Percentiles rank a stretch among this genome's conserved stretches.
Evolutionary conservation across 2,888 invertebrate species (phyloP).

Genomic region (Exephanes ischioxanthus): DNA sequence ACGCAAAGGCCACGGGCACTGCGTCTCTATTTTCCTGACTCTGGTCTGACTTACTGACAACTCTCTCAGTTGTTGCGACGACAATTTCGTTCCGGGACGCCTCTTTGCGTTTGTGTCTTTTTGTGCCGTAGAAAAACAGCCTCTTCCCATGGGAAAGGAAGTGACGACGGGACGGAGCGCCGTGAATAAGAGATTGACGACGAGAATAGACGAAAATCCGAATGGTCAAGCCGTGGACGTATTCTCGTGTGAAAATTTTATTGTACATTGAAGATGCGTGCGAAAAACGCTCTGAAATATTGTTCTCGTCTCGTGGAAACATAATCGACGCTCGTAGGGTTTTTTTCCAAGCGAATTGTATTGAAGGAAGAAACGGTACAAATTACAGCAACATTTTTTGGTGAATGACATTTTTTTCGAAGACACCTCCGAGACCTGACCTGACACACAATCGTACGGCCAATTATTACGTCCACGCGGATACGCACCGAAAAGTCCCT

Average conservation of each 20-base stretch:
- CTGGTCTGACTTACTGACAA: slow-evolving; percentile 49
- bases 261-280: slow-evolving; percentile 63
- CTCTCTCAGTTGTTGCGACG: slow-evolving; percentile 63
- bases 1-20: slow-evolving; percentile 17
- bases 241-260: slow-evolving; percentile 44
- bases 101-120: slow-evolving; percentile 43
- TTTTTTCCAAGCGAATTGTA: slow-evolving; percentile 51
- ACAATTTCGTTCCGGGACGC: slow-evolving; percentile 60
- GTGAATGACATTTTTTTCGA: slow-evolving; percentile 69
- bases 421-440: slow-evolving; percentile 70
- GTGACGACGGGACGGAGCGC: slow-evolving; percentile 68
- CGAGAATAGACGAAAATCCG: slow-evolving; percentile 63
- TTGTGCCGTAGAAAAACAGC: slow-evolving; percentile 40
- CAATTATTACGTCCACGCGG: slow-evolving; percentile 74
- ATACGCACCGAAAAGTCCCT: neutral
- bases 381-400: slow-evolving; percentile 73
- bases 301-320: slow-evolving; percentile 56
- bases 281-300: slow-evolving; percentile 71
- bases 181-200: slow-evolving; percentile 52
- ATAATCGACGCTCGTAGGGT: slow-evolving; percentile 51
- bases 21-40: slow-evolving; percentile 31
- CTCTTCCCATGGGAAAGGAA: slow-evolving; percentile 73
- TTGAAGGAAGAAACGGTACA: slow-evolving; percentile 71
- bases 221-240: slow-evolving; percentile 57
- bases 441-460: slow-evolving; percentile 74